These are phyloP conservation scores for Magallana angulata DNA, from an alignment of 1,140 invertebrate genomes.

Conservation along the genomic window DNA sequence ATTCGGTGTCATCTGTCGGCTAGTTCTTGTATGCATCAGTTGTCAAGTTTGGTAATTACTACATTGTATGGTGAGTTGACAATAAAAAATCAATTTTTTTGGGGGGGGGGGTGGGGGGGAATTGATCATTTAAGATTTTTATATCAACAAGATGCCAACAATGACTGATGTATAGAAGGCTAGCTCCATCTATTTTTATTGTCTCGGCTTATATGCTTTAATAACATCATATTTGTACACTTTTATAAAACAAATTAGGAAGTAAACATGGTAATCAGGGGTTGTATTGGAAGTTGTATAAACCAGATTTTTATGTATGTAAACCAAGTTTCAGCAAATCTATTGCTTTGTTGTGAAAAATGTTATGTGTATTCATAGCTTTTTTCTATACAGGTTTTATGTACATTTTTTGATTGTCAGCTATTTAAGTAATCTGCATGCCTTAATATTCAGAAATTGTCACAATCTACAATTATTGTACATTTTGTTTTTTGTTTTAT, in stretches of 20 bases:
- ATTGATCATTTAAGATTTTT: background rate
- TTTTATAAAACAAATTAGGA: background rate
- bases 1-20: background rate
- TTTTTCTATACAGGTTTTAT: constrained; percentile 11
- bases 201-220: background rate
- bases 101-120: background rate
- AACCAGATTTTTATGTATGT: too few species aligned
- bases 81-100: too few species aligned
- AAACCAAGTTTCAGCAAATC: too few species aligned
- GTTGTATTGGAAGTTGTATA: too few species aligned
- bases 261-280: background rate
- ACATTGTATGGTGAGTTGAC: background rate
- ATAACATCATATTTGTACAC: background rate
- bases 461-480: constrained; percentile 19
- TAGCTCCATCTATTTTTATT: background rate
- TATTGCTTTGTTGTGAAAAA: background rate
- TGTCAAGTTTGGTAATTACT: background rate
- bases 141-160: too few species aligned
- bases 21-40: constrained; percentile 9
- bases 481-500: background rate
- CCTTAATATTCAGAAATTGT: constrained; percentile 25
- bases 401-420: background rate
- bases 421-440: constrained; percentile 12
- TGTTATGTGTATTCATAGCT: background rate
- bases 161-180: constrained; percentile 3